Conservation (phyloP, 2,888 invertebrate species). For the Andrena praecox region DNA sequence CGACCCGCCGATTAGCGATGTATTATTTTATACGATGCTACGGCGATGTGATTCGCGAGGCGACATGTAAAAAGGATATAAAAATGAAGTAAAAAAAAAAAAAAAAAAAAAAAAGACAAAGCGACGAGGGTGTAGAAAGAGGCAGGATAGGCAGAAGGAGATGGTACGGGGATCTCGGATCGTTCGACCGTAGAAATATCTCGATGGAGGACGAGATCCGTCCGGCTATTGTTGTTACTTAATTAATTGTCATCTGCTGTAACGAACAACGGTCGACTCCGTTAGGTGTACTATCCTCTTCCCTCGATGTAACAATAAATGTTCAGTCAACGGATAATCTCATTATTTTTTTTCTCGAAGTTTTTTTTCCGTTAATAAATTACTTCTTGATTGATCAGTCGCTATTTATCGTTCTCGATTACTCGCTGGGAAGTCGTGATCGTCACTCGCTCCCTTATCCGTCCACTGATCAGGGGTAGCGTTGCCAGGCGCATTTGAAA, state of each 20-base stretch:
- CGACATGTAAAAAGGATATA: constrained; percentile 8
- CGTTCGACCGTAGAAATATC: constrained; percentile 63
- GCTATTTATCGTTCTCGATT: constrained; percentile 9
- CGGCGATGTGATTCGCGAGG: constrained; percentile 34
- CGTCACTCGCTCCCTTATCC: constrained; percentile 47
- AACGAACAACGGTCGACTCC: constrained; percentile 64
- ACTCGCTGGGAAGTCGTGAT: constrained; percentile 8
- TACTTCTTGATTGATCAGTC: constrained; percentile 48
- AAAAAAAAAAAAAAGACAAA: constrained; percentile 35
- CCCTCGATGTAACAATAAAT: constrained; percentile 74
- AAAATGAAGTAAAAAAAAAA: constrained; percentile 3
- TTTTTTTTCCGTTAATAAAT: constrained; percentile 55
- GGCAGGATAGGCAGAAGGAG: not conserved
- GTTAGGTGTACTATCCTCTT: constrained; percentile 67
- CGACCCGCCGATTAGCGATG: constrained; percentile 46
- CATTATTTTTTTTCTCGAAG: constrained; percentile 43
- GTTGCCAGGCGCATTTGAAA: constrained; percentile 16
- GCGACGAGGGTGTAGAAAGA: constrained; percentile 27
- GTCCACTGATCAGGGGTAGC: constrained; percentile 41
- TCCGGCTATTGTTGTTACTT: constrained; percentile 48
- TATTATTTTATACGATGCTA: constrained; percentile 66
- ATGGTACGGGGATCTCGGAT: constrained; percentile 44
- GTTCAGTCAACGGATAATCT: constrained; percentile 71
- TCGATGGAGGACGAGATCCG: constrained; percentile 55
- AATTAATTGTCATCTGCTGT: constrained; percentile 65